phyloP scores from a whole-genome alignment of 2,113 vertebrate genomes.

The Cathartes aura region DNA sequence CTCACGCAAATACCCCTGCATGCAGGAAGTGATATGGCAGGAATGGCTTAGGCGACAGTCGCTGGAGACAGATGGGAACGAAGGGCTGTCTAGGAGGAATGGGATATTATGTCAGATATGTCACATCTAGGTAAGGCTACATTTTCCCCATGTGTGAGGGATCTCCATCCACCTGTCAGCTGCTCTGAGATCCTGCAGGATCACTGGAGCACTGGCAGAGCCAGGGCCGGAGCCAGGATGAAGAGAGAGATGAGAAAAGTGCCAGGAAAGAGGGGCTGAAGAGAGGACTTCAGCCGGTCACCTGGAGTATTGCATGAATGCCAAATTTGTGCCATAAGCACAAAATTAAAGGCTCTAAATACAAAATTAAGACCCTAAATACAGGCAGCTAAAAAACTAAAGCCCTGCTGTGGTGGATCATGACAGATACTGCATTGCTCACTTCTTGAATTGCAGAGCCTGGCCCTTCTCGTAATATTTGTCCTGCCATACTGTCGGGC shows the following conservation, averaged over 20 bases:
- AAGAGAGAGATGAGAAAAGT: neutral
- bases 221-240: neutral
- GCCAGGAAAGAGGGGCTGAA: neutral
- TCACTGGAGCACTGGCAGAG: neutral
- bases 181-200: neutral
- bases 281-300: neutral
- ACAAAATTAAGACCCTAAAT: neutral
- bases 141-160: neutral
- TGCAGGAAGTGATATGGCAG: slow-evolving; percentile 13
- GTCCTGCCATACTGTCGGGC: accelerated
- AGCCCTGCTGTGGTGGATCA: neutral
- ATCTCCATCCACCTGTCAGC: neutral
- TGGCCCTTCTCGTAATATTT: neutral
- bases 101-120: neutral
- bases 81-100: neutral
- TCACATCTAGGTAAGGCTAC: neutral
- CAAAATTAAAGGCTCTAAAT: neutral
- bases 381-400: neutral
- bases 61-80: accelerated
- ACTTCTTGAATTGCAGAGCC: neutral
- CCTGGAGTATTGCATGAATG: neutral
- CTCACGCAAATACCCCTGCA: neutral
- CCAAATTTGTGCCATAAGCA: neutral
- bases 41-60: neutral
- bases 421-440: neutral